Percentiles rank a stretch among this genome's conserved stretches.
Conservation (phyloP, 2,113 vertebrate genomes). For the Cisticola juncidis region DNA sequence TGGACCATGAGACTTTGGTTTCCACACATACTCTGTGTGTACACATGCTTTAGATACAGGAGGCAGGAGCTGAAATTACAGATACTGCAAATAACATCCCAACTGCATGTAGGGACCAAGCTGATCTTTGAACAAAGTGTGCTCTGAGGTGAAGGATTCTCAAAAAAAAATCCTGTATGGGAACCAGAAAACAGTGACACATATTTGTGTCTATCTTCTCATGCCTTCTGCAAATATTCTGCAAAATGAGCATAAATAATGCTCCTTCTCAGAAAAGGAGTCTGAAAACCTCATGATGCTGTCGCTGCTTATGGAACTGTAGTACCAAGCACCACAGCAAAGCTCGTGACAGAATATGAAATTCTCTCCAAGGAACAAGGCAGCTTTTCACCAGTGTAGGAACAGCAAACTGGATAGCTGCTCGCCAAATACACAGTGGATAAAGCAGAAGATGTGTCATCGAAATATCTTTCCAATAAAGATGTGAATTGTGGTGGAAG, state of each 20-base stretch:
- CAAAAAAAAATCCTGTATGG: neutral
- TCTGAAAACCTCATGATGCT: neutral
- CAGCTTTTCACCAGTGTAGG: neutral
- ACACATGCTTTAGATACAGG: neutral
- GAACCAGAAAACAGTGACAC: neutral
- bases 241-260: neutral
- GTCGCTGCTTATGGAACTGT: neutral
- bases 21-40: neutral
- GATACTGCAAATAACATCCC: neutral
- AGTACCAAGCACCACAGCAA: neutral
- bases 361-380: neutral
- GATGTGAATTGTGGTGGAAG: neutral
- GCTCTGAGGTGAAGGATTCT: neutral
- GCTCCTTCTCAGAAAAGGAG: neutral
- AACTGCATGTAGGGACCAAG: neutral
- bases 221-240: neutral
- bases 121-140: neutral
- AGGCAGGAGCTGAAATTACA: neutral
- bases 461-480: neutral
- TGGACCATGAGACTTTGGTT: rapidly evolving
- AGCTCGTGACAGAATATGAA: neutral
- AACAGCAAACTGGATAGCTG: neutral
- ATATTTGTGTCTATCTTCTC: neutral
- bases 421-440: neutral
- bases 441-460: neutral